Percentiles rank a stretch among this genome's conserved stretches.
Evolutionary conservation across 2,797 vertebrate species (phyloP).

Genomic region (Danio tinwini): DNA sequence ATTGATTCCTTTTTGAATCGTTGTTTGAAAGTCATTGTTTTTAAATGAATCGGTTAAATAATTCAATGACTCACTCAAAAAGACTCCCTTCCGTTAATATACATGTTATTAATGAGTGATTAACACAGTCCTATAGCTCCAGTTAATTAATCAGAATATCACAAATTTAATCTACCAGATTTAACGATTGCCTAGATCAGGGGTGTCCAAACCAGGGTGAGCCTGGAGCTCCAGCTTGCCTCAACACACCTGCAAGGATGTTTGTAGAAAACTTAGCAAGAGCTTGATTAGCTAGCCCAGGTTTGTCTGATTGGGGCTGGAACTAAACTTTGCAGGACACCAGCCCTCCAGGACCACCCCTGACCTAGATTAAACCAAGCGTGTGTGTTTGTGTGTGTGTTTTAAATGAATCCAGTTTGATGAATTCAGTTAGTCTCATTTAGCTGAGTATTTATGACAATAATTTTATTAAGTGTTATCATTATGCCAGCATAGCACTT

Average conservation of each 20-base stretch:
- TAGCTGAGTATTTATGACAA: constrained; percentile 27
- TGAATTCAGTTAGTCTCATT: constrained; percentile 35
- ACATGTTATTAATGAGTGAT: background rate
- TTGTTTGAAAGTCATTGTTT: too few species aligned
- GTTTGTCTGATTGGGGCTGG: too few species aligned
- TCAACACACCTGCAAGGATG: too few species aligned
- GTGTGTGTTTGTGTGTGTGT: too few species aligned
- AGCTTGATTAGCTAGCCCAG: too few species aligned
- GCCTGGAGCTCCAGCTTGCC: too few species aligned
- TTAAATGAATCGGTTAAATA: background rate
- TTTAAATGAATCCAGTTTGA: background rate
- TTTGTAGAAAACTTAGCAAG: too few species aligned
- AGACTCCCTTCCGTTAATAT: background rate
- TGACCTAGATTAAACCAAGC: background rate
- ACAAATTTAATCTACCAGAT: background rate
- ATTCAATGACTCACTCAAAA: background rate
- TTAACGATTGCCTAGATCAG: background rate
- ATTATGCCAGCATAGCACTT: constrained; percentile 71
- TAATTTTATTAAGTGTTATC: constrained; percentile 66
- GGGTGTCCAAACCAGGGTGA: too few species aligned
- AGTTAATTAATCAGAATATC: background rate
- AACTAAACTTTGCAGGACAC: too few species aligned
- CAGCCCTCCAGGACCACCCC: too few species aligned
- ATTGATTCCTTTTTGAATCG: too few species aligned
- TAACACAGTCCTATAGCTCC: background rate